phyloP scores from a whole-genome alignment of 2,888 invertebrate genomes.

The Amphipyra tragopoginis region DNA sequence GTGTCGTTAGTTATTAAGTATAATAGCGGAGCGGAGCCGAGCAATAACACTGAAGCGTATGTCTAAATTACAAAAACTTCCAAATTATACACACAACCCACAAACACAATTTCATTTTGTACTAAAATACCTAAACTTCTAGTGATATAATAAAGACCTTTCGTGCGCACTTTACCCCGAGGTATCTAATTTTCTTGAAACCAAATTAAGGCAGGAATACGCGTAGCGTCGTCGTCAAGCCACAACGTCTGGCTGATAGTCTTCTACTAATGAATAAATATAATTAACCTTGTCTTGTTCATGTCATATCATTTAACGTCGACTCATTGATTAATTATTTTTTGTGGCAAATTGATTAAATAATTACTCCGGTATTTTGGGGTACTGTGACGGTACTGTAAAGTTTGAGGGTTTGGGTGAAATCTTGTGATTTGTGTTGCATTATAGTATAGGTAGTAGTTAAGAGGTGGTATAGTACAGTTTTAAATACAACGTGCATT shows the following conservation, averaged over 20 bases:
- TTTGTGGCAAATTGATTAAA: not conserved
- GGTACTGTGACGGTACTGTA: too few species aligned
- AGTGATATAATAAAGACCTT: conserved; percentile 41
- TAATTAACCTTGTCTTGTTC: conserved; percentile 41
- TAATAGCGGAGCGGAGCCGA: not conserved
- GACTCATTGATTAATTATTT: conserved; percentile 16
- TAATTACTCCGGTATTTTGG: too few species aligned
- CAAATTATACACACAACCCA: not conserved
- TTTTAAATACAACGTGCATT: too few species aligned
- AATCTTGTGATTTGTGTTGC: too few species aligned
- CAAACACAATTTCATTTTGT: not conserved
- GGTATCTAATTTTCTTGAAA: conserved; percentile 55
- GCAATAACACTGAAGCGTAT: not conserved
- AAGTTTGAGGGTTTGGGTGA: too few species aligned
- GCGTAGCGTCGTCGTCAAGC: conserved; percentile 22
- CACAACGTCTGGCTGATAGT: conserved; percentile 37
- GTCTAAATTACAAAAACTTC: not conserved
- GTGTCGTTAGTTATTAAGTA: too few species aligned
- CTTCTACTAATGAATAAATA: conserved; percentile 47
- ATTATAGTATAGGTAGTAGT: too few species aligned
- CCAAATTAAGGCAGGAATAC: conserved; percentile 36
- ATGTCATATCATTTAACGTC: conserved; percentile 6
- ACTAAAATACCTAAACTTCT: conserved; percentile 3
- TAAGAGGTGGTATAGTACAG: too few species aligned
- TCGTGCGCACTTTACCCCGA: conserved; percentile 22